Evolutionary conservation across 35 echinoderm and acorn worm species (phyloP), one percentile per base, ranked within the genome.

Genomic region (Apostichopus californicus): DNA sequence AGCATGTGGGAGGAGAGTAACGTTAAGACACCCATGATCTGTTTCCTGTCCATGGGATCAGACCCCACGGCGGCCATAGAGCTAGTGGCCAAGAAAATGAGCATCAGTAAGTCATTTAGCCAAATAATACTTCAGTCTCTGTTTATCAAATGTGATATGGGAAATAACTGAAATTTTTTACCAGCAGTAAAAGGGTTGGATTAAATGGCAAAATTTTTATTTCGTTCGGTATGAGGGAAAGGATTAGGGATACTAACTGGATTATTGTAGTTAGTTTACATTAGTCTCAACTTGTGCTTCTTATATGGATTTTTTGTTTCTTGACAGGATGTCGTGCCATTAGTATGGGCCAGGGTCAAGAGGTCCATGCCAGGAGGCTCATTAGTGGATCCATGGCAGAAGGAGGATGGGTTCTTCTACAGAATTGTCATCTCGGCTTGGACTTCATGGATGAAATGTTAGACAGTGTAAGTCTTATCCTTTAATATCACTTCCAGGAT

Each of bases 341-440:
- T 81, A 98, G 96, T 90, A 98, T 98, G 96, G 96, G 96, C 28
- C 96, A 98, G 82, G 96, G 96, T 1, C 96, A 98, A 70, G 96
- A 98, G 77, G 96, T 98, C 14, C 96, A 98, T 87, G 96, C 96
- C 18, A 82, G 96, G 9, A 88, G 88, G 56, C 94, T 98, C 1
- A 84, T 98, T 12, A 89, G 86, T 57, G 87, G 90, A 9, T 98
- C 83, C 75, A 94, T 94, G 96, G 66, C 79, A 4, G 96, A 98
- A 60, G 96, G 96, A 28, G 96, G 96, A 54, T 98, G 96, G 96
- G 96, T 95, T 0, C 93, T 98, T 7, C 93, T 98, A 8, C 96
- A 98, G 94, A 98, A 98, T 81, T 98, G 96, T 87, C 96, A 98
- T 98, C 93, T 98, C 78, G 96, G 96, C 20, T 93, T 98, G 54